Evolutionary conservation across 2,888 invertebrate species (phyloP).

Genomic region (Eupithecia exiguata): DNA sequence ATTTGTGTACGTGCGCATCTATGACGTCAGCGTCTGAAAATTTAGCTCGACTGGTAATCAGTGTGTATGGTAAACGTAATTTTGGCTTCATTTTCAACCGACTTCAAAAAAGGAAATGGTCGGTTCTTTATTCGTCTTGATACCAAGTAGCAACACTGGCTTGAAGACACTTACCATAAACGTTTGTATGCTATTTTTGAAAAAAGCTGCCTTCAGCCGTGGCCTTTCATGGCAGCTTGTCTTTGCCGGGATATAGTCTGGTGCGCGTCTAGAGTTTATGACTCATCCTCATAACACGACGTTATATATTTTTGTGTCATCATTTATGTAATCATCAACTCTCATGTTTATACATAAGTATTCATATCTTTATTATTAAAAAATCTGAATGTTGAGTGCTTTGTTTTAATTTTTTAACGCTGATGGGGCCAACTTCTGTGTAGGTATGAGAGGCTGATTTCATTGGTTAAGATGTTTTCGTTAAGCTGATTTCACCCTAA

Average conservation of each 20-base stretch:
- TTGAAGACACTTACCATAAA: constrained; percentile 18
- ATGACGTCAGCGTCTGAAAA: constrained; percentile 58
- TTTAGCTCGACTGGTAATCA: constrained; percentile 30
- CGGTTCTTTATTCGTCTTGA: constrained; percentile 1
- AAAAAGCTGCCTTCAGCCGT: constrained; percentile 28
- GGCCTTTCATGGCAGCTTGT: constrained; percentile 47
- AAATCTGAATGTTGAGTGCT: too few species aligned
- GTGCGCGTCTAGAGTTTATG: constrained; percentile 36
- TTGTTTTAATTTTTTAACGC: too few species aligned
- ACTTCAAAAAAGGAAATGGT: constrained; percentile 5
- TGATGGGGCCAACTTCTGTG: too few species aligned
- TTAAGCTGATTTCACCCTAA: too few species aligned
- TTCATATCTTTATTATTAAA: too few species aligned
- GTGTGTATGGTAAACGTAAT: background rate
- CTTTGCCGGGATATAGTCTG: constrained; percentile 64
- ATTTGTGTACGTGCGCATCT: constrained; percentile 40
- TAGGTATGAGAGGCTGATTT: too few species aligned
- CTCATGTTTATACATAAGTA: too few species aligned
- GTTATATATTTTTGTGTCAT: too few species aligned
- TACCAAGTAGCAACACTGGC: constrained; percentile 18
- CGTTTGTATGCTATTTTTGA: constrained; percentile 7
- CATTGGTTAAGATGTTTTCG: too few species aligned
- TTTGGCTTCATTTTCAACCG: constrained; percentile 6
- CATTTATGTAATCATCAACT: too few species aligned
- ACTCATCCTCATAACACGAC: constrained; percentile 19